phyloP scores from a whole-genome alignment of 1,140 invertebrate genomes.

The Drosophila melanogaster region Release_6_plus_ISO1_MT NT_033779.5:12212001-12212500 shows the following conservation, averaged over 20 bases:
- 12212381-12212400: constrained; percentile 64
- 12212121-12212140: constrained; percentile 9
- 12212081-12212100: constrained; percentile 80
- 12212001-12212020: constrained; percentile 81
- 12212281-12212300: constrained; percentile 63
- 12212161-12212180: constrained; percentile 3
- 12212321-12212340: not conserved
- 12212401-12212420: constrained; percentile 65
- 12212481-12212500: constrained; percentile 77
- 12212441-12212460: constrained; percentile 46
- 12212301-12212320: not conserved
- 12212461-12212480: constrained; percentile 71
- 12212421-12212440: constrained; percentile 3
- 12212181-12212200: constrained; percentile 28
- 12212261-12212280: constrained; percentile 64
- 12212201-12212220: constrained; percentile 22
- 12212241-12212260: constrained; percentile 81
- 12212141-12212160: constrained; percentile 1
- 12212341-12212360: not conserved
- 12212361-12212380: not conserved
- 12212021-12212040: constrained; percentile 33
- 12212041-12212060: constrained; percentile 61
- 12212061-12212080: constrained; percentile 78
- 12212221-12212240: constrained; percentile 62
- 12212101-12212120: constrained; percentile 63